phyloP scores from a whole-genome alignment of 2,113 vertebrate genomes.

The Chrysemys picta region DNA sequence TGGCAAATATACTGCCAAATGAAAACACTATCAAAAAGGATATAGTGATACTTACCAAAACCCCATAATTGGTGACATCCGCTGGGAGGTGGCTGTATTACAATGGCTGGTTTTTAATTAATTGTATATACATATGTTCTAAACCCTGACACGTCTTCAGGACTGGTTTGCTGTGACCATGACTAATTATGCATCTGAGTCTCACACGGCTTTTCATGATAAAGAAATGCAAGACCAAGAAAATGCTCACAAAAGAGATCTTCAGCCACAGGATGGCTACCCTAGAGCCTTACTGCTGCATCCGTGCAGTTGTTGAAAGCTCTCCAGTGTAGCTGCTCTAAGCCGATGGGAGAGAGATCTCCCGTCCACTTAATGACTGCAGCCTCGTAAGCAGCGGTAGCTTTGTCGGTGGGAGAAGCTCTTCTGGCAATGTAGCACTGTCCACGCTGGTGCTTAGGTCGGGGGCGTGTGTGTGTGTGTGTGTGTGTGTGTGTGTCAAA shows the following conservation, averaged over 20 bases:
- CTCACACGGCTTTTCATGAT: not conserved
- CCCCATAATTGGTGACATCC: constrained; percentile 17
- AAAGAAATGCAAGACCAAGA: not conserved
- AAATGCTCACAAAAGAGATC: not conserved
- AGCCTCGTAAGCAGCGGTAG: too few species aligned
- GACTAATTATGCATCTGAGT: not conserved
- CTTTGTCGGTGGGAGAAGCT: too few species aligned
- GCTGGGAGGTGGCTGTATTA: not conserved
- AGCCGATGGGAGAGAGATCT: too few species aligned
- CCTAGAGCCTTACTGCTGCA: too few species aligned
- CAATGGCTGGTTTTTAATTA: constrained; percentile 19
- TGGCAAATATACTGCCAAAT: constrained; percentile 34
- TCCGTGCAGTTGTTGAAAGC: too few species aligned
- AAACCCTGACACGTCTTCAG: not conserved
- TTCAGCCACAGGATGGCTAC: not conserved
- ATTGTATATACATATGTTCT: not conserved
- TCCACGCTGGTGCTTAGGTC: too few species aligned
- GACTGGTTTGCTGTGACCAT: not conserved
- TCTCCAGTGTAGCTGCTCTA: too few species aligned
- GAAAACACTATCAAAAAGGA: not conserved
- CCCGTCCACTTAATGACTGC: too few species aligned
- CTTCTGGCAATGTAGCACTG: too few species aligned
- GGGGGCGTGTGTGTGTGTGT: too few species aligned
- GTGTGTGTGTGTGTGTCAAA: too few species aligned
- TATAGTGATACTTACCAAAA: not conserved